Conservation (phyloP, 2,113 vertebrate genomes). For the Sinocyclocheilus anshuiensis region DNA sequence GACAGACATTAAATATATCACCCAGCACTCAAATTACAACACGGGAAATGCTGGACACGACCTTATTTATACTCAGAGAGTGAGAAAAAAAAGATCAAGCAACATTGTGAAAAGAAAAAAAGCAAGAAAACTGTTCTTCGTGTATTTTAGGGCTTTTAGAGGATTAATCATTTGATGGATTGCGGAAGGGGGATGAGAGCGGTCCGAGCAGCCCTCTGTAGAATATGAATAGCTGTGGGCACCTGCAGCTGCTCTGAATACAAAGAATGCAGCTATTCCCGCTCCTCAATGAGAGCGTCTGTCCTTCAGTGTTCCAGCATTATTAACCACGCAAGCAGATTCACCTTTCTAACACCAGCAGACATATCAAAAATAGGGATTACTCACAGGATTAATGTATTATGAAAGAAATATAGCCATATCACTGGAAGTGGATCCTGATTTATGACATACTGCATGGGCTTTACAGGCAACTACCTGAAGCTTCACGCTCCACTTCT, state of each 20-base stretch:
- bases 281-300: background rate
- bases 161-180: slow-evolving; percentile 70
- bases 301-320: slow-evolving; percentile 21
- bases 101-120: slow-evolving; percentile 16
- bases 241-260: slow-evolving; percentile 53
- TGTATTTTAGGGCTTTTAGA: slow-evolving; percentile 62
- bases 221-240: slow-evolving; percentile 69
- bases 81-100: background rate
- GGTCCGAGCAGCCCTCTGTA: slow-evolving; percentile 43
- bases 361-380: slow-evolving; percentile 19
- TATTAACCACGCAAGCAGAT: background rate
- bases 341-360: slow-evolving; percentile 19
- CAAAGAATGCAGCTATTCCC: slow-evolving; percentile 51
- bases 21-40: background rate
- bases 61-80: background rate
- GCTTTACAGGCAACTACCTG: background rate
- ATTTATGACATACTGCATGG: background rate
- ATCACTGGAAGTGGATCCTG: background rate
- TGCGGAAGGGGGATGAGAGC: slow-evolving; percentile 62
- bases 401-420: slow-evolving; percentile 21
- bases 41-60: background rate
- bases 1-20: background rate
- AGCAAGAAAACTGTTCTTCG: background rate
- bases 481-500: background rate
- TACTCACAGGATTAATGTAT: background rate